phyloP scores from a whole-genome alignment of 2,888 invertebrate species.

The Willowsia nigromaculata region DNA sequence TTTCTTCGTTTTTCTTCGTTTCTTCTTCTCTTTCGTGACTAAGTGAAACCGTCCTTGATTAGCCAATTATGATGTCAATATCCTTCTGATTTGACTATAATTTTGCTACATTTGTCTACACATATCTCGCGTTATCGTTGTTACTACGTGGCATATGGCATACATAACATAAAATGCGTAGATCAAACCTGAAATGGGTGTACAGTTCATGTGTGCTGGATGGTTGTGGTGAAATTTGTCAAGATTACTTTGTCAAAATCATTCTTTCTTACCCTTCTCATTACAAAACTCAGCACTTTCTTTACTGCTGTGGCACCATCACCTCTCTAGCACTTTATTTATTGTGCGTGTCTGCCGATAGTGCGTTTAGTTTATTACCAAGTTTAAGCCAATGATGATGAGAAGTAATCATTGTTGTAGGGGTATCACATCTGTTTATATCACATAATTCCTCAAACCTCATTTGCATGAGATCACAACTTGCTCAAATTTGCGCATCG shows the following conservation, averaged over 20 bases:
- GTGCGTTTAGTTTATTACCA: constrained; percentile 2
- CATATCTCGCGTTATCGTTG: not conserved
- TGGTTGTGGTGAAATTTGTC: constrained; percentile 61
- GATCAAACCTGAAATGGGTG: not conserved
- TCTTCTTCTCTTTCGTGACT: constrained; percentile 57
- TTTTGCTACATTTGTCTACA: constrained; percentile 59
- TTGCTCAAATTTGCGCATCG: too few relatives aligned
- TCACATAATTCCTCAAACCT: too few relatives aligned
- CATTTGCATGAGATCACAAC: too few relatives aligned
- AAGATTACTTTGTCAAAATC: constrained; percentile 52
- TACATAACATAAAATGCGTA: not conserved
- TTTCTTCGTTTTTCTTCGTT: too few relatives aligned
- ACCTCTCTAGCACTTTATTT: not conserved
- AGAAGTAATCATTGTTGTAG: too few relatives aligned
- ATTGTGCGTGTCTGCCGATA: not conserved
- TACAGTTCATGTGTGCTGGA: not conserved
- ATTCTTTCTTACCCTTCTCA: not conserved
- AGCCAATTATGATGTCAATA: constrained; percentile 71
- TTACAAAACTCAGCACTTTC: not conserved
- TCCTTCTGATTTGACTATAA: constrained; percentile 65
- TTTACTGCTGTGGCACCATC: not conserved
- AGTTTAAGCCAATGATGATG: constrained; percentile 46
- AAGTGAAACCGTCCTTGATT: constrained; percentile 67
- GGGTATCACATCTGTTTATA: too few relatives aligned
- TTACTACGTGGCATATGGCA: constrained; percentile 12